Evolutionary conservation across 2,113 vertebrate species (phyloP).

Genomic region (Malurus cyaneus): DNA sequence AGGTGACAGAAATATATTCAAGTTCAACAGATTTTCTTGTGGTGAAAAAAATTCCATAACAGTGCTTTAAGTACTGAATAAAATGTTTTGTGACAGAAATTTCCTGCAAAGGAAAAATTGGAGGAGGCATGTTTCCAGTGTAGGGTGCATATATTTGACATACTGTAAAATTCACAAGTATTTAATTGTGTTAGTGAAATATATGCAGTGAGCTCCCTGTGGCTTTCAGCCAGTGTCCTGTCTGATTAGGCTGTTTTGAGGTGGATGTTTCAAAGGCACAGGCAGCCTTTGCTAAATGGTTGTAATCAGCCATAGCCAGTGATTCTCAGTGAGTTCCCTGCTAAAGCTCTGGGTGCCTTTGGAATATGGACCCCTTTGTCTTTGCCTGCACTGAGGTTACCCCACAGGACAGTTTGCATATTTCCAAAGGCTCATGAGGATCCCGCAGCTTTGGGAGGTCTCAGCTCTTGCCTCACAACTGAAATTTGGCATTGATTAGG

Average conservation of each 20-base stretch:
- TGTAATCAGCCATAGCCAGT: not conserved
- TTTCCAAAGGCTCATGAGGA: not conserved
- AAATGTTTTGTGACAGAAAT: conserved; percentile 28
- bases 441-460: not conserved
- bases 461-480: not conserved
- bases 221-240: conserved; percentile 9
- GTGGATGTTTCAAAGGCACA: not conserved
- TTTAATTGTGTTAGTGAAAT: not conserved
- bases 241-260: not conserved
- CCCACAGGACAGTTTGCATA: not conserved
- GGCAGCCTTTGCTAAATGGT: not conserved
- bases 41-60: not conserved
- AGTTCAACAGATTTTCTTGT: conserved; percentile 1
- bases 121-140: conserved; percentile 20
- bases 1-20: not conserved
- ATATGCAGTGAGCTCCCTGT: not conserved
- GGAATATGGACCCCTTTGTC: not conserved
- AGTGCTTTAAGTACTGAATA: not conserved
- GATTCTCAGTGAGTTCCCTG: not conserved
- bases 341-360: not conserved
- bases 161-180: not conserved
- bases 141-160: not conserved
- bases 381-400: not conserved
- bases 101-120: not conserved
- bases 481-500: not conserved